phyloP scores from a whole-genome alignment of 2,888 invertebrate genomes.

The Sialis fuliginosa region DNA sequence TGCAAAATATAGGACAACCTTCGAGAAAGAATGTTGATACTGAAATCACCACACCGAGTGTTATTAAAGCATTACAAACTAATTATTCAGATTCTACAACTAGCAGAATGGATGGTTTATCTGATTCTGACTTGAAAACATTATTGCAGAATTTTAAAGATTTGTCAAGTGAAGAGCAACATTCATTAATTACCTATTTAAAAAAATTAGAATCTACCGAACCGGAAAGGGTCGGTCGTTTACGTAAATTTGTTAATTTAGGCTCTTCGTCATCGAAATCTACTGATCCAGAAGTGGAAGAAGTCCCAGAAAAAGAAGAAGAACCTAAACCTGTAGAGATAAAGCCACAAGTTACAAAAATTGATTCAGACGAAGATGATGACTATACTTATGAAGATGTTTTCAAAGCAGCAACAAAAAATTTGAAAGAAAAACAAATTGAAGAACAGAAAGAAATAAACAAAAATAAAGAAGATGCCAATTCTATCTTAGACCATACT shows the following conservation, averaged over 20 bases:
- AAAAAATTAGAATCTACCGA: constrained; percentile 65
- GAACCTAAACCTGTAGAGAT: constrained; percentile 10
- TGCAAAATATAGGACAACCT: constrained; percentile 10
- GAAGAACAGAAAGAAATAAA: constrained; percentile 37
- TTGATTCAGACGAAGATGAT: constrained; percentile 54
- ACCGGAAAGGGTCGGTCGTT: constrained; percentile 56
- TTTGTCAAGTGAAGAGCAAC: constrained; percentile 63
- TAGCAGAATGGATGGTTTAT: constrained; percentile 51
- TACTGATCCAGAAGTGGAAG: constrained; percentile 13
- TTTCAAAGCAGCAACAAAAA: constrained; percentile 56
- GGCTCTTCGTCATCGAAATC: constrained; percentile 16
- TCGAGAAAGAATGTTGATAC: constrained; percentile 8
- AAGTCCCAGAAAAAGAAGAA: constrained; percentile 22
- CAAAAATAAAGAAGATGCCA: constrained; percentile 21
- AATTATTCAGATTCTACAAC: constrained; percentile 21
- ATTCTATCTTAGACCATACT: constrained; percentile 32
- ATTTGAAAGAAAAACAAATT: constrained; percentile 43
- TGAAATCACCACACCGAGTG: constrained; percentile 19
- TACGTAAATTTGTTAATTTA: constrained; percentile 58
- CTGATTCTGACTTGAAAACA: constrained; percentile 64
- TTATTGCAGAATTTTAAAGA: constrained; percentile 67
- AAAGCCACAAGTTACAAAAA: constrained; percentile 21
- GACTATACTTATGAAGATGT: constrained; percentile 75
- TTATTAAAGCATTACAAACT: constrained; percentile 29
- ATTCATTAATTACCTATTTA: constrained; percentile 61